Conservation (phyloP, 2,113 vertebrate genomes). For the Osmerus mordax region DNA sequence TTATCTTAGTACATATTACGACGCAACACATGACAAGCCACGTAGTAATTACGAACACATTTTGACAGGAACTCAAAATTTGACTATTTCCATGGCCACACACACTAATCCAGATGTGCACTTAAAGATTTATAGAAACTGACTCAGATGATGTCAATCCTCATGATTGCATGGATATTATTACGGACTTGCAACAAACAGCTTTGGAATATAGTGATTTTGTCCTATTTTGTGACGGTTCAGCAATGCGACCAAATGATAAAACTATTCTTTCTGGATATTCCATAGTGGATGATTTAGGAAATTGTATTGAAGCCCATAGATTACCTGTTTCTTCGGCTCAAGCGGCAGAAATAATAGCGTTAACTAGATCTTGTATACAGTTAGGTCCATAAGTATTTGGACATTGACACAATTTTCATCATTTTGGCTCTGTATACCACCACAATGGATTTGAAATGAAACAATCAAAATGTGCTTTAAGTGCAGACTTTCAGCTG, state of each 20-base stretch:
- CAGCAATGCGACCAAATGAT: background rate
- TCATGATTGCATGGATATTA: background rate
- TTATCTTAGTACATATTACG: background rate
- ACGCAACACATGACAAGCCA: no score
- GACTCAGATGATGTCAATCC: background rate
- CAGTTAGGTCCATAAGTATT: no score
- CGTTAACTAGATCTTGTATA: background rate
- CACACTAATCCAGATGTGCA: background rate
- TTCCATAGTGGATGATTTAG: background rate
- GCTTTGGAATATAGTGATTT: background rate
- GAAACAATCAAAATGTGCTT: no score
- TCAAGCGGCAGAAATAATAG: background rate
- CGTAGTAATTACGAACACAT: background rate
- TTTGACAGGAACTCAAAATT: background rate
- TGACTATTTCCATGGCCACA: background rate
- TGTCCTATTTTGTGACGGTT: background rate
- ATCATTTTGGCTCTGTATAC: no score
- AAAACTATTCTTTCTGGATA: background rate
- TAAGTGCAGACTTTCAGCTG: no score
- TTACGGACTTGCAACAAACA: background rate
- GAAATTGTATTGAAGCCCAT: background rate
- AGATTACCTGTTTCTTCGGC: background rate
- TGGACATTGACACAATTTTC: no score
- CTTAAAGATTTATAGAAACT: background rate
- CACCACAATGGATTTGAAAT: no score